phyloP scores from a whole-genome alignment of 2,797 vertebrate species.

The Pagetopsis macropterus region DNA sequence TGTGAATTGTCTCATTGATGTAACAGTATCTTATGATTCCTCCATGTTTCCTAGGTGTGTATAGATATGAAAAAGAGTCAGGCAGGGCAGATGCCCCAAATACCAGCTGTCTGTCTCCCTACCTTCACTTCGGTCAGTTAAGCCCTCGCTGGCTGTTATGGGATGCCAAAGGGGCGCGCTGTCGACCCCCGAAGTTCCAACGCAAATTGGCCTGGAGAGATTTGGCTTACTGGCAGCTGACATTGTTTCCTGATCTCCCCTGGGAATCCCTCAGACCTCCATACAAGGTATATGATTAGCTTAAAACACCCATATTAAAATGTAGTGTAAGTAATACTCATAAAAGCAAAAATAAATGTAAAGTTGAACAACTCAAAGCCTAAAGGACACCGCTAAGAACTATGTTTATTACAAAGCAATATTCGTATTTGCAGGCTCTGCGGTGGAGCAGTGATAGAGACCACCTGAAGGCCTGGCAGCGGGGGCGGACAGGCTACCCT shows the following conservation, averaged over 20 bases:
- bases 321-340: not conserved
- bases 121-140: conserved; percentile 83
- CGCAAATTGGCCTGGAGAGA: conserved; percentile 84
- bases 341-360: not conserved
- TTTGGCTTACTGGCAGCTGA: conserved; percentile 82
- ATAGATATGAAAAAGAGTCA: conserved; percentile 81
- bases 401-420: not conserved
- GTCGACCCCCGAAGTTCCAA: conserved; percentile 79
- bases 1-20: not conserved
- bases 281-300: conserved; percentile 73
- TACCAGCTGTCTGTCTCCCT: conserved; percentile 83
- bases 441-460: conserved; percentile 70
- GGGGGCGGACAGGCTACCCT: conserved; percentile 78
- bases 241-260: conserved; percentile 82
- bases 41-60: conserved; percentile 68
- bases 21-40: not conserved
- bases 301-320: not conserved
- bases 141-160: conserved; percentile 79
- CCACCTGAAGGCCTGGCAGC: conserved; percentile 81
- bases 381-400: not conserved
- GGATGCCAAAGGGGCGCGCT: conserved; percentile 76
- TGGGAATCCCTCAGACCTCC: conserved; percentile 82
- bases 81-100: conserved; percentile 78
- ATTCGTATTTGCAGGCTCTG: conserved; percentile 63
- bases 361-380: not conserved